These are phyloP conservation scores for Umimayanthus chanpuru DNA, from an alignment of 92 coral and sea anemone genomes.

Conservation along the genomic window DNA sequence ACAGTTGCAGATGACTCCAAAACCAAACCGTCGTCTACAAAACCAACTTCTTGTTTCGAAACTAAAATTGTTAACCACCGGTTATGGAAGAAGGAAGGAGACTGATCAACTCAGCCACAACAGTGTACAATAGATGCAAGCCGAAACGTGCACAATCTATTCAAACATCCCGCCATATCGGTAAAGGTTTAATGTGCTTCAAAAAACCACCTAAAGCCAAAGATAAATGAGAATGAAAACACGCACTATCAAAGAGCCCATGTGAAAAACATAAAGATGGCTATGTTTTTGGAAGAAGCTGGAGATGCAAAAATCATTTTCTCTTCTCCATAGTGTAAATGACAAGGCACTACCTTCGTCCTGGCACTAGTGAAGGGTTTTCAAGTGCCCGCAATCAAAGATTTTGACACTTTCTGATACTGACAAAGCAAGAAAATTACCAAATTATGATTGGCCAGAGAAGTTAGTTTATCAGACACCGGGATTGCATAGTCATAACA, in stretches of 20 bases:
- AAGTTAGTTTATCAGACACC: constrained; percentile 35
- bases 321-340: constrained; percentile 47
- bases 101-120: constrained; percentile 49
- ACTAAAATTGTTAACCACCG: constrained; percentile 28
- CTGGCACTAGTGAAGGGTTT: constrained; percentile 41
- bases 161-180: constrained; percentile 52
- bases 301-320: constrained; percentile 30
- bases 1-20: too few relatives aligned
- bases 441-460: constrained; percentile 43
- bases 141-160: constrained; percentile 40
- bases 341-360: constrained; percentile 64
- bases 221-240: constrained; percentile 49
- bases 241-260: constrained; percentile 69
- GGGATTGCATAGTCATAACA: constrained; percentile 25
- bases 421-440: constrained; percentile 21
- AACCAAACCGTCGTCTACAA: too few relatives aligned
- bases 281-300: constrained; percentile 33
- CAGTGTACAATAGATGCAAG: constrained; percentile 51
- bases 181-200: constrained; percentile 53
- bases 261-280: constrained; percentile 51
- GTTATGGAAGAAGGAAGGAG: constrained; percentile 41
- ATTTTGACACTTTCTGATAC: constrained; percentile 15
- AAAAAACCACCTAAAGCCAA: constrained; percentile 57
- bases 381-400: not conserved
- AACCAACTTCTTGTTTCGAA: too few relatives aligned